Evolutionary conservation across 1,140 invertebrate genomes (phyloP).

Genomic region (Drosophila chauvacae): DNA sequence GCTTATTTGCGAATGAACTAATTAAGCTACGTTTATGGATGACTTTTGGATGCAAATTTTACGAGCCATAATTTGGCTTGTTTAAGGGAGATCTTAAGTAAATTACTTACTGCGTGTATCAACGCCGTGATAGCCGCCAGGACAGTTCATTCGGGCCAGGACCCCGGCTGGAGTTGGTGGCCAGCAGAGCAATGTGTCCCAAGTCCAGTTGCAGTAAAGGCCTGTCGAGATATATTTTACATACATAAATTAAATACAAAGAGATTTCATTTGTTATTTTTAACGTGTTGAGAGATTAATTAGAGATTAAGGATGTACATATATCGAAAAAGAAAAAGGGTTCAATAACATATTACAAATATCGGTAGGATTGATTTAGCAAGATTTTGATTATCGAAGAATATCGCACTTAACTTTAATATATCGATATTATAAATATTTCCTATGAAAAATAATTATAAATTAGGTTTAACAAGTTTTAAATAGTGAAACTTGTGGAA

Average conservation of each 20-base stretch:
- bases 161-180: slow-evolving; percentile 88
- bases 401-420: no score
- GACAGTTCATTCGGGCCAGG: slow-evolving; percentile 88
- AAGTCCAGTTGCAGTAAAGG: slow-evolving; percentile 88
- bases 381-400: no score
- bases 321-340: no score
- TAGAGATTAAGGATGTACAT: no score
- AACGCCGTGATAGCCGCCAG: slow-evolving; percentile 87
- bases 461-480: no score
- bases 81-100: background rate
- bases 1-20: background rate
- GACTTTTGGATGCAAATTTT: background rate
- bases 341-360: no score
- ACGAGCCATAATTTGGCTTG: background rate
- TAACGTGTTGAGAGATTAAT: no score
- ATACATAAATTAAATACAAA: background rate
- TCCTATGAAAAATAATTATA: no score
- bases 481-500: no score
- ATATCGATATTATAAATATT: no score
- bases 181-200: slow-evolving; percentile 91
- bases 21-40: background rate
- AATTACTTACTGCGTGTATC: slow-evolving; percentile 89
- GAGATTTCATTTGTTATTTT: no score
- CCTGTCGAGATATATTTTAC: slow-evolving; percentile 14
- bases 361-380: no score